Conservation (phyloP, 2,797 vertebrate species). For the Enteromius viviparus region DNA sequence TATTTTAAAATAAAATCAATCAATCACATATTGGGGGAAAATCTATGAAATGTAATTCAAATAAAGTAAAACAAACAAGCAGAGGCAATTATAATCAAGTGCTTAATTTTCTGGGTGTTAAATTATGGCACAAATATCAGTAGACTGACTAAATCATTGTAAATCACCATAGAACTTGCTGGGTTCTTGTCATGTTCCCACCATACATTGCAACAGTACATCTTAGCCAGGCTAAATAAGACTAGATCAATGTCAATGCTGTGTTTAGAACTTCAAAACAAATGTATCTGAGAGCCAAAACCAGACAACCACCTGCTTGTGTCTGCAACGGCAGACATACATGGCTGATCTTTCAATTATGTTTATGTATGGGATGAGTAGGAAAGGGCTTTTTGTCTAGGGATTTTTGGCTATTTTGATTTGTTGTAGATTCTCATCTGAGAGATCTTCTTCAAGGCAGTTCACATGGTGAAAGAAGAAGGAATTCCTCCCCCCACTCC, state of each 20-base stretch:
- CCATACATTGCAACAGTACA: conserved; percentile 20
- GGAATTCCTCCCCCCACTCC: conserved; percentile 45
- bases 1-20: no score
- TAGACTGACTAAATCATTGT: no score
- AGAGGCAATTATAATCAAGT: background rate
- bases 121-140: background rate
- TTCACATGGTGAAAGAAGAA: conserved; percentile 54
- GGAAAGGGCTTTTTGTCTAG: conserved; percentile 27
- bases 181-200: conserved; percentile 34
- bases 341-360: conserved; percentile 19
- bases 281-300: conserved; percentile 26
- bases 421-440: conserved; percentile 57
- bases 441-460: conserved; percentile 60
- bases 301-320: conserved; percentile 28
- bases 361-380: conserved; percentile 37
- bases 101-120: background rate
- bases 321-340: conserved; percentile 17
- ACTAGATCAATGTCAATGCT: conserved; percentile 43
- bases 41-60: no score
- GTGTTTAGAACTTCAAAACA: conserved; percentile 14
- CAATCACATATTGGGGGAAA: no score
- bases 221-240: conserved; percentile 34
- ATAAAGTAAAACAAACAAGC: no score
- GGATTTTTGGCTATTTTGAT: conserved; percentile 18
- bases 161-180: background rate